Conservation (phyloP, 1,140 invertebrate genomes). For the Pteromalus puparum region DNA sequence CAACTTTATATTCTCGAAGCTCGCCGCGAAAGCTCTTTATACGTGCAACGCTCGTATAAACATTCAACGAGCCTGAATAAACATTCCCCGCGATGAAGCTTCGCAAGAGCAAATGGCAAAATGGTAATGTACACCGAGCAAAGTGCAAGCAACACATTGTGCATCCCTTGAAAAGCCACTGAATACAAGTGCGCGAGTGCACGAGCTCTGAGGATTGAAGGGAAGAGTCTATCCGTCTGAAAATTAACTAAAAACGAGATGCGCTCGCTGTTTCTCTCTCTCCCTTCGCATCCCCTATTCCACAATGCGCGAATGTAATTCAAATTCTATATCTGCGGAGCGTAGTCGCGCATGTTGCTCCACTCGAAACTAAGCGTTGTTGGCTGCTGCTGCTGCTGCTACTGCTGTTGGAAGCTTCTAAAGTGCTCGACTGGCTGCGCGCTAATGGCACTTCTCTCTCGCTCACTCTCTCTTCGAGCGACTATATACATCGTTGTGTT, state of each 20-base stretch:
- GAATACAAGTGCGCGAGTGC: background rate
- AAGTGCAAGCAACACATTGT: background rate
- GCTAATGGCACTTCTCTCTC: slow-evolving; percentile 66
- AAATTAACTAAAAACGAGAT: slow-evolving; percentile 48
- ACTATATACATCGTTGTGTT: background rate
- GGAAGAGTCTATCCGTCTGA: background rate
- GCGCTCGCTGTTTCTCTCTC: background rate
- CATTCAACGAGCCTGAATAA: background rate
- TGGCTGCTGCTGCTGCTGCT: slow-evolving; percentile 37
- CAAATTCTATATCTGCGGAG: slow-evolving; percentile 42
- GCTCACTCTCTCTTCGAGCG: background rate
- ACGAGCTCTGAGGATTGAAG: background rate
- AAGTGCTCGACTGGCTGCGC: slow-evolving; percentile 58
- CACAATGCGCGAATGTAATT: slow-evolving; percentile 47
- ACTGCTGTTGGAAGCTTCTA: slow-evolving; percentile 63
- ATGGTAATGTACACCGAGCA: slow-evolving; percentile 7
- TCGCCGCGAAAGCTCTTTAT: background rate
- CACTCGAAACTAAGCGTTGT: slow-evolving; percentile 54
- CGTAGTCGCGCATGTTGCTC: slow-evolving; percentile 29
- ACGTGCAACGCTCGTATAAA: background rate
- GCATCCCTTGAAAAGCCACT: slow-evolving; percentile 16
- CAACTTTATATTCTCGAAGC: too few relatives aligned
- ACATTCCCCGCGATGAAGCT: background rate
- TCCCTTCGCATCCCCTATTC: slow-evolving; percentile 7
- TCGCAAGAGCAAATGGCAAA: background rate